Percentiles rank a stretch among this genome's conserved stretches.
Evolutionary conservation across 2,888 invertebrate genomes (phyloP).

Genomic region (Trissonchulus sp.): DNA sequence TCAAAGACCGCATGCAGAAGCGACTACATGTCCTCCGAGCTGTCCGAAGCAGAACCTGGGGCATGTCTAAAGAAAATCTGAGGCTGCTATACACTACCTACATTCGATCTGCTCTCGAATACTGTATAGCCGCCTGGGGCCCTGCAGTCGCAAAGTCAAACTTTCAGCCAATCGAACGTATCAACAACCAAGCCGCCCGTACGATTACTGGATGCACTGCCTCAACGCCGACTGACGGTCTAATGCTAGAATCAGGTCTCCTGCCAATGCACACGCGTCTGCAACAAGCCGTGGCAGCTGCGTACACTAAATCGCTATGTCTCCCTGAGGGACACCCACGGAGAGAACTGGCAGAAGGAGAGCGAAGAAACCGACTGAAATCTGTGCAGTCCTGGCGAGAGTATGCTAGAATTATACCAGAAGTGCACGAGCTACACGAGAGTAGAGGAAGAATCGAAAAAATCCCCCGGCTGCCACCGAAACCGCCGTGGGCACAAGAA

Average conservation of each 20-base stretch:
- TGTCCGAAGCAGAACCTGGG: background rate
- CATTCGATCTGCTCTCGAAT: too few species aligned
- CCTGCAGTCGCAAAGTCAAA: background rate
- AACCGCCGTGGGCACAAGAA: too few species aligned
- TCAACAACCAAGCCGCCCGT: background rate
- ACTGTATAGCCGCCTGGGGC: background rate
- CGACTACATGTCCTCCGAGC: background rate
- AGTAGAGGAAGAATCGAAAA: too few species aligned
- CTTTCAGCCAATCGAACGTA: background rate
- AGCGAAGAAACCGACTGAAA: too few species aligned
- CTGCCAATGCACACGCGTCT: background rate
- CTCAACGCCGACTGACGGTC: background rate
- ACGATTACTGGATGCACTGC: slow-evolving; percentile 10
- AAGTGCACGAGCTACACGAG: too few species aligned
- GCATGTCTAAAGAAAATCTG: background rate
- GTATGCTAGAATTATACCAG: too few species aligned
- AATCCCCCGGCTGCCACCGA: too few species aligned
- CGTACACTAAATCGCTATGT: too few species aligned
- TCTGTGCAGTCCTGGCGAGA: too few species aligned
- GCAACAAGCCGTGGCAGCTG: too few species aligned
- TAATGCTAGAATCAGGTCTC: background rate
- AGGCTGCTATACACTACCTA: too few species aligned
- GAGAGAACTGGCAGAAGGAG: background rate
- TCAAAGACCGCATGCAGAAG: background rate
- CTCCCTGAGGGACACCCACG: background rate